Conservation (phyloP, 2,888 invertebrate genomes). For the Cremastinae sp. region DNA sequence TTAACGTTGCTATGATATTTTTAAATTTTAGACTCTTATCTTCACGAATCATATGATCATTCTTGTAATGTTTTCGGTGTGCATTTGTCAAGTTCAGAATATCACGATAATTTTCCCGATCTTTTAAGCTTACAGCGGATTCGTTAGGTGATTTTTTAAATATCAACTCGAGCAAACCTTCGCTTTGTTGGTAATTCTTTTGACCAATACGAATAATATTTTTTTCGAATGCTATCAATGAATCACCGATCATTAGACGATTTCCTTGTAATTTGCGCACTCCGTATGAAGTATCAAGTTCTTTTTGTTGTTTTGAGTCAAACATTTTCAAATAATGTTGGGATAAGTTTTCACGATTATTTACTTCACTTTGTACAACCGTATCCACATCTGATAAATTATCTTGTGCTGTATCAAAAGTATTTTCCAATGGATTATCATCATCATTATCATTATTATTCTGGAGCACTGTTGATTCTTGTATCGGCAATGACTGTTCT, state of each 20-base stretch:
- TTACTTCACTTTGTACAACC: too few species aligned
- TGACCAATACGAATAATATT: conserved; percentile 7
- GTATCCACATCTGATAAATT: too few species aligned
- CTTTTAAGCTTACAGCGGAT: too few species aligned
- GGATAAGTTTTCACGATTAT: conserved; percentile 72
- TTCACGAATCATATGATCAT: too few species aligned
- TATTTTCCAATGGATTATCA: conserved; percentile 73
- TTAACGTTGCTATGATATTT: conserved; percentile 24
- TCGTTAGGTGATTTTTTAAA: too few species aligned
- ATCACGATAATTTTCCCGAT: conserved; percentile 36
- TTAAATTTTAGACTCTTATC: too few species aligned
- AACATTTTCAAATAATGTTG: conserved; percentile 30
- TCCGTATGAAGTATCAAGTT: conserved; percentile 49
- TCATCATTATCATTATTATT: conserved; percentile 46
- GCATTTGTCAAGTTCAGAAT: conserved; percentile 57
- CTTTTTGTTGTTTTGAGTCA: conserved; percentile 1
- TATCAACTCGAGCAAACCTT: too few species aligned
- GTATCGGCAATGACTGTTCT: too few species aligned
- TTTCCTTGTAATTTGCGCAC: conserved; percentile 48
- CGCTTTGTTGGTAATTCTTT: too few species aligned
- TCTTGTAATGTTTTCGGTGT: conserved; percentile 51
- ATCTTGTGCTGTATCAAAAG: conserved; percentile 77
- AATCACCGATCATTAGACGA: conserved; percentile 54
- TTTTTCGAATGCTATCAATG: conserved; percentile 44
- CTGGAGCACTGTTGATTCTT: conserved; percentile 68